Base-by-base conservation (phyloP, 35 echinoderm and acorn worm genomes). In the Ptychodera flava region DNA sequence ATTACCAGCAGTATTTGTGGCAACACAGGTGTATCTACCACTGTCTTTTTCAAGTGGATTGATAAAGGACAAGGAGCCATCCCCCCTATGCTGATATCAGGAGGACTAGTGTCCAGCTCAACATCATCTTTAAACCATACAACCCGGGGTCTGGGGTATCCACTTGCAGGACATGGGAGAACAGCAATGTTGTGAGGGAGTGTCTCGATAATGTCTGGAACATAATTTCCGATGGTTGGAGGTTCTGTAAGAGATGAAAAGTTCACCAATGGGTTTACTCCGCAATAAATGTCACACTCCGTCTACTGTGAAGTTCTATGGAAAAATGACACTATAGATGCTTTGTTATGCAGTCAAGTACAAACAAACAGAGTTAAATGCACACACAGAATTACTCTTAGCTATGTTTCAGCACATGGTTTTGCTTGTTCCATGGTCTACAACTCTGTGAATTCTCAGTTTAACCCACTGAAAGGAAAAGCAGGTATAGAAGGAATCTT, bases 21-120 rank as follows among this genome's bases (percentile, higher is more conserved):
- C 96, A 32, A 78, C 82, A 31, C 96, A 99, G 28, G 89, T 89
- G 32, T 94, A 99, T 16, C 33, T 32, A 16, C 96, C 96, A 38
- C 92, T 89, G 36, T 99, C 96, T 33, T 84, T 79, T 0, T 92
- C 92, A 80, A 92, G 92, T 33, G 94, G 85, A 36, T 85, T 94
- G 0, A 93, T 90, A 29, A 99, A 94, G 36, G 92, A 75, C 15
- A 99, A 78, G 6, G 92, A 88, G 0, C 89, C 89, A 38, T 99
- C 91, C 16, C 80, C 86, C 34, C 91, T 82, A 99, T 88, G 1
- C 86, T 99, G 86, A 92, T 64, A n/a, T n/a, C n/a, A n/a, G n/a
- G n/a, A n/a, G n/a, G n/a, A 12, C 45, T 22, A 6, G 45, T 64
- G 31, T 92, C 86, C 32, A 99, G 87, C 0, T 85, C 87, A 1